phyloP scores from a whole-genome alignment of 2,797 vertebrate genomes.

The Pantherophis vulpinus region DNA sequence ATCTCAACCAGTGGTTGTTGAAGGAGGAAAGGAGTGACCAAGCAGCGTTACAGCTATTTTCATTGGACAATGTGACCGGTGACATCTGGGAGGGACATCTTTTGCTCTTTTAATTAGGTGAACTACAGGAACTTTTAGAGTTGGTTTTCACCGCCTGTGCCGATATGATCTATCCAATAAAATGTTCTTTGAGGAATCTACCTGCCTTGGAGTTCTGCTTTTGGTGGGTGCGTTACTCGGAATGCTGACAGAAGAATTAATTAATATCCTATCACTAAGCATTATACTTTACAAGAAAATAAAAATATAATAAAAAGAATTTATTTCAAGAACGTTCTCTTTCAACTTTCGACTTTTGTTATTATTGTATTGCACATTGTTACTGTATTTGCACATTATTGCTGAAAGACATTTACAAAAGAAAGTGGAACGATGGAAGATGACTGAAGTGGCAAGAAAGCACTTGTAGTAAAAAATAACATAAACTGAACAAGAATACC shows the following conservation, averaged over 20 bases:
- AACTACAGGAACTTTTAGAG: no score
- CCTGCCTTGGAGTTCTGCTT: no score
- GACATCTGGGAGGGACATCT: no score
- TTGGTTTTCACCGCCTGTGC: no score
- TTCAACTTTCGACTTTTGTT: neutral
- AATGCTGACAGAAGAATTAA: constrained; percentile 44
- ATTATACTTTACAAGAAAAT: neutral
- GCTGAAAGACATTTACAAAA: neutral
- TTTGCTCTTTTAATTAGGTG: no score
- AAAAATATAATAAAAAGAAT: constrained; percentile 41
- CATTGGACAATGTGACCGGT: no score
- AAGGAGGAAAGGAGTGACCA: no score
- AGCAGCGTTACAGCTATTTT: no score
- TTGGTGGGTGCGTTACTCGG: no score
- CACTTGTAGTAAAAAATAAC: neutral
- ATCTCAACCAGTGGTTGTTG: no score
- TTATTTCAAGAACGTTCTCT: constrained; percentile 45
- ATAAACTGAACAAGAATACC: neutral
- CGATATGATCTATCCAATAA: no score
- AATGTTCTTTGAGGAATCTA: no score
- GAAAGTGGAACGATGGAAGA: neutral
- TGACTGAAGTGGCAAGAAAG: neutral
- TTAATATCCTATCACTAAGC: constrained; percentile 26
- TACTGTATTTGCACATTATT: neutral
- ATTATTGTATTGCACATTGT: neutral